phyloP scores from a whole-genome alignment of 2,113 vertebrate species.

The Toxotes chatareus region DNA sequence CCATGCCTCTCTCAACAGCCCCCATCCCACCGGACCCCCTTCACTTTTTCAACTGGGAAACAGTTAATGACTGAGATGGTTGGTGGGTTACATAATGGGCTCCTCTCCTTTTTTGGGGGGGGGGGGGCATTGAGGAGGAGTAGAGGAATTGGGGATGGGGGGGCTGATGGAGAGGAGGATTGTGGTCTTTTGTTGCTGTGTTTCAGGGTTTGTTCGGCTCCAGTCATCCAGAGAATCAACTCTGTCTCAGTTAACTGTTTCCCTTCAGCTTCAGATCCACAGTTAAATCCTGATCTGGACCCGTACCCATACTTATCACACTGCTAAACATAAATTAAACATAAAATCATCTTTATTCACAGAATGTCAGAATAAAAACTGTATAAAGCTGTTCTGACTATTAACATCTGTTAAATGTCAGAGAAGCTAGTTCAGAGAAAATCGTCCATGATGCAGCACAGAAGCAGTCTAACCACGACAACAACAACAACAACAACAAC shows the following conservation, averaged over 20 bases:
- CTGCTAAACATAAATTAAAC: no score
- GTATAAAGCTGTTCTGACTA: neutral
- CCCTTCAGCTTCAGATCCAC: slow-evolving; percentile 20
- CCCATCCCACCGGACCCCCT: neutral
- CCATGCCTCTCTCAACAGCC: no score
- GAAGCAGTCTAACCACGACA: no score
- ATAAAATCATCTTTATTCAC: neutral
- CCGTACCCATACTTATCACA: no score
- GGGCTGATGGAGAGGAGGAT: slow-evolving; percentile 22
- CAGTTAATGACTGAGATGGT: slow-evolving; percentile 62
- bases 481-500: no score
- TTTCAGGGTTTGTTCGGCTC: slow-evolving; percentile 73
- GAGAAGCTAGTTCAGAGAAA: no score
- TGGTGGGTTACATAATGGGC: slow-evolving; percentile 76
- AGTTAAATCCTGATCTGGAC: neutral
- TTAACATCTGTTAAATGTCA: no score
- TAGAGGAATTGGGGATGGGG: neutral
- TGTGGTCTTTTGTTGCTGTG: slow-evolving; percentile 72
- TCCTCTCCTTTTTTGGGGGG: slow-evolving; percentile 32
- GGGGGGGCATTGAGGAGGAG: neutral
- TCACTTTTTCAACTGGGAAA: slow-evolving; percentile 54
- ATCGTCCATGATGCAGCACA: no score
- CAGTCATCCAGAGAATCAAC: slow-evolving; percentile 80
- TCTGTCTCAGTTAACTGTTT: slow-evolving; percentile 69
- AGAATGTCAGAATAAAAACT: neutral